Evolutionary conservation across 2,113 vertebrate genomes (phyloP).

Genomic region (Malurus melanocephalus): DNA sequence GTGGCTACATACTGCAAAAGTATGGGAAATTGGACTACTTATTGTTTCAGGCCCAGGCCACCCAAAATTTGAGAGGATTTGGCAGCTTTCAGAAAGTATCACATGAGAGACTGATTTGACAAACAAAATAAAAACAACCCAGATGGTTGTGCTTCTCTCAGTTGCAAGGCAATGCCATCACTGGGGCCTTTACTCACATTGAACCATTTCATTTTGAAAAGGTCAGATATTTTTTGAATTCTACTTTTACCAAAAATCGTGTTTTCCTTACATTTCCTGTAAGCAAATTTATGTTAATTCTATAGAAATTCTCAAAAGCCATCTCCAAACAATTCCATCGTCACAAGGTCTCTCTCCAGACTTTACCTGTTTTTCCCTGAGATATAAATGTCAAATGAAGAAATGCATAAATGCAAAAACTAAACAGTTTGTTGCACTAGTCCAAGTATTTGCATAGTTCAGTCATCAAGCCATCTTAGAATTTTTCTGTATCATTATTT

Average conservation of each 20-base stretch:
- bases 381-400: neutral
- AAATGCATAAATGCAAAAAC: neutral
- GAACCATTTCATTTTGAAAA: neutral
- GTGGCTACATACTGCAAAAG: neutral
- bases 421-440: neutral
- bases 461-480: neutral
- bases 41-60: conserved; percentile 42
- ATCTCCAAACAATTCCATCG: accelerated
- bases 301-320: neutral
- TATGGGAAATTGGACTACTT: neutral
- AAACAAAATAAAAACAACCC: conserved; percentile 19
- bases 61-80: conserved; percentile 24
- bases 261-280: neutral
- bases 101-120: neutral
- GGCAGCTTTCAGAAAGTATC: conserved; percentile 11
- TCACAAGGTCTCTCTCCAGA: neutral
- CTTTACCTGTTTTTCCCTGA: neutral
- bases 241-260: neutral
- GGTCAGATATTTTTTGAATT: neutral
- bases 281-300: neutral
- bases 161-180: neutral
- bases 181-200: neutral
- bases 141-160: neutral
- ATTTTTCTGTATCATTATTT: neutral
- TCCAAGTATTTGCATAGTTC: neutral